Base-by-base conservation (phyloP, 2,113 vertebrate genomes). In the Platysteira castanea region DNA sequence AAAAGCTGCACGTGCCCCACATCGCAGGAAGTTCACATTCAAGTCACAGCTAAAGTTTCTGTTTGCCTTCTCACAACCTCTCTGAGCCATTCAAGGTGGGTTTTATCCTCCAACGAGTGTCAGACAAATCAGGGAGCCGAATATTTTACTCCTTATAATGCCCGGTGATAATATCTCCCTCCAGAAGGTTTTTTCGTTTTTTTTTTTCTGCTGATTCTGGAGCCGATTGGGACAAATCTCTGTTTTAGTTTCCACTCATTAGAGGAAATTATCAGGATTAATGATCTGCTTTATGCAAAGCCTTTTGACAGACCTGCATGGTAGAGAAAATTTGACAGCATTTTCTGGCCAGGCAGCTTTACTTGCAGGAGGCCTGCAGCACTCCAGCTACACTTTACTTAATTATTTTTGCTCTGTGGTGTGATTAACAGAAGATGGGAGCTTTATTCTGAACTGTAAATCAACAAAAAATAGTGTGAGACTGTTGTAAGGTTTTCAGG, bases 291-390 rank as follows among this genome's bases (percentile, higher is more conserved):
- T 53, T 78, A 42, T 84, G 69, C 49, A 65, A 50, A 56, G n/a
- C 9, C 35, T 77, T 83, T 31, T 82, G 75, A 19, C 50, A 64
- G 77, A 59, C 42, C 35, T 6, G 3, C 19, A 42, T 0, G 1
- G 13, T 3, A 35, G 28, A 31, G 42, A 63, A 67, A 24, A 19
- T 39, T 59, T 47, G 75, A 63, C 2, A 1, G 57, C 60, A 47
- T 50, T 57, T 80, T 94, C 42, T 87, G 76, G 75, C 46, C 4
- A 0, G 33, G 56, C 68, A 54, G 67, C 56, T 91, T 53, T 23
- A 35, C 30, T 54, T 23, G 54, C 87, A 76, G 63, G 47, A 94
- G 95, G 95, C 96, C 96, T 94, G 79, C 82, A 86, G 78, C 59
- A 87, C 27, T 76, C 35, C 37, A 17, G 41, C 61, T 35, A 24